Percentiles rank a stretch among this genome's conserved stretches.
Evolutionary conservation across 2,113 vertebrate genomes (phyloP).

Genomic region (Urocynchramus pylzowi): DNA sequence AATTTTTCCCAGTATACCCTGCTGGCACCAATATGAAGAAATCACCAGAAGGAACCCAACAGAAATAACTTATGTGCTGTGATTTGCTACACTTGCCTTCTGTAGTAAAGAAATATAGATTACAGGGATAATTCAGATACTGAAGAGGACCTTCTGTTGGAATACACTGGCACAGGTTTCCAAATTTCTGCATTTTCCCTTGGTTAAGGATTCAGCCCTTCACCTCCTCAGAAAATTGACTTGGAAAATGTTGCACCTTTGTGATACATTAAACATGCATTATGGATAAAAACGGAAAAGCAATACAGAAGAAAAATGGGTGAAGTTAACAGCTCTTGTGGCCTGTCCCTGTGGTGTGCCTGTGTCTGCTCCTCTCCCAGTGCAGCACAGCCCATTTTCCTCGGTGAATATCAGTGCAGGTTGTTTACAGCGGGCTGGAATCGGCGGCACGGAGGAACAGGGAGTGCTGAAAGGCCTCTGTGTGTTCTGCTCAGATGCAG

Average conservation of each 20-base stretch:
- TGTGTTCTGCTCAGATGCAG: background rate
- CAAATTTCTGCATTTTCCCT: background rate
- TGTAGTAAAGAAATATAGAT: background rate
- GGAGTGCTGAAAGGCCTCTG: background rate
- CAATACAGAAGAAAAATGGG: background rate
- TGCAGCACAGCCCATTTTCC: background rate
- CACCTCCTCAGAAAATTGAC: background rate
- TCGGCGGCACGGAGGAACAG: background rate
- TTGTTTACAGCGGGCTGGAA: background rate
- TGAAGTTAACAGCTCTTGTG: background rate
- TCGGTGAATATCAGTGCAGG: background rate
- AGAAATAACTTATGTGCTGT: background rate
- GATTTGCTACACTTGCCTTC: background rate
- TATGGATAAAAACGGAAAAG: background rate
- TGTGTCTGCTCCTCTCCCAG: background rate
- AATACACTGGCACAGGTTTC: background rate
- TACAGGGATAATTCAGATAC: background rate
- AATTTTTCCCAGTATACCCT: background rate
- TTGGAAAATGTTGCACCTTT: background rate
- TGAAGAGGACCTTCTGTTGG: background rate
- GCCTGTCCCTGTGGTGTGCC: background rate
- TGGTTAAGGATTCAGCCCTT: background rate
- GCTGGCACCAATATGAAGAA: background rate
- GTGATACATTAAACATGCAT: background rate
- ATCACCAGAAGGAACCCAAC: background rate